Evolutionary conservation across 2,888 invertebrate genomes (phyloP).

Genomic region (Xiphydria camelus): DNA sequence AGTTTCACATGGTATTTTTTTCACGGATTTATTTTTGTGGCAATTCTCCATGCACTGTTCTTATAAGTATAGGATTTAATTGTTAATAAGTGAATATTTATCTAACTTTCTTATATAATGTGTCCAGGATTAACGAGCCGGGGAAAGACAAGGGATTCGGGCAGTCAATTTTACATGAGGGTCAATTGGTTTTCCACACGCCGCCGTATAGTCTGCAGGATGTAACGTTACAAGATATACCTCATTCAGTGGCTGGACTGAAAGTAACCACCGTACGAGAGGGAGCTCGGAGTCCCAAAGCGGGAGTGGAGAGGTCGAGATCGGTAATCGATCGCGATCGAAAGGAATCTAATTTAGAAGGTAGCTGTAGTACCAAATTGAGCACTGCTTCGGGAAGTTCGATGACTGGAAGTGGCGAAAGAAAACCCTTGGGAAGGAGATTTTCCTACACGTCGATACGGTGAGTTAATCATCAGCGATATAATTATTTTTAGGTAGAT

Average conservation of each 20-base stretch:
- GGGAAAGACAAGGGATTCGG: conserved; percentile 90
- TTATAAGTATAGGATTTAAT: conserved; percentile 1
- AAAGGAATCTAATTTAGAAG: conserved; percentile 40
- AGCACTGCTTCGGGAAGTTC: conserved; percentile 56
- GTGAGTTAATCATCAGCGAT: conserved; percentile 53
- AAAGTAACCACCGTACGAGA: conserved; percentile 41
- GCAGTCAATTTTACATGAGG: conserved; percentile 87
- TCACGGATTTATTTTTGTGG: too few relatives aligned
- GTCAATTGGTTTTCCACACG: conserved; percentile 86
- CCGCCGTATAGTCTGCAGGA: conserved; percentile 83
- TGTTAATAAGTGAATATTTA: not conserved
- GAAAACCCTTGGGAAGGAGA: conserved; percentile 61
- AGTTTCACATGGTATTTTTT: too few relatives aligned
- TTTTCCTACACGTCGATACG: conserved; percentile 68
- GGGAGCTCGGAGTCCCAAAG: conserved; percentile 34
- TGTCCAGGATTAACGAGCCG: conserved; percentile 69
- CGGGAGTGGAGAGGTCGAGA: conserved; percentile 51
- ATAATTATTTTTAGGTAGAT: conserved; percentile 39
- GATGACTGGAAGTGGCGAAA: conserved; percentile 49
- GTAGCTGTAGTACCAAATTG: conserved; percentile 41
- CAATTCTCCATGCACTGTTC: too few relatives aligned
- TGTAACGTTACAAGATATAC: conserved; percentile 72
- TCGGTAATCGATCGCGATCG: conserved; percentile 50
- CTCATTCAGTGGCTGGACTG: conserved; percentile 32
- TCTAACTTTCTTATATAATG: conserved; percentile 14